phyloP scores from a whole-genome alignment of 2,888 invertebrate species.

The Stenolophus ochropezus region DNA sequence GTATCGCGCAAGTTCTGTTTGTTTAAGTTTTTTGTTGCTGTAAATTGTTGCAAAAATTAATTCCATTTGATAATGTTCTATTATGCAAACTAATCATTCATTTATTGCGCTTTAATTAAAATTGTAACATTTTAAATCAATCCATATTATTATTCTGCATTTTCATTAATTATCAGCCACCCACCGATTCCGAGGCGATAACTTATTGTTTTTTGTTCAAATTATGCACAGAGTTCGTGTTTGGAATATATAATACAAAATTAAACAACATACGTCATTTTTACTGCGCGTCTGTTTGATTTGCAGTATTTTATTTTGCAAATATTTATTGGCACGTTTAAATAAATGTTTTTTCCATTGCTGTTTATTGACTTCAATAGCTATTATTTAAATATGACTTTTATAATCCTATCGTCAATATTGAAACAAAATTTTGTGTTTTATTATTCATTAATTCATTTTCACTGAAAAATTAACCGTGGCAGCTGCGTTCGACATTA shows the following conservation, averaged over 20 bases:
- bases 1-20: conserved; percentile 4
- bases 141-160: neutral
- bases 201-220: conserved; percentile 7
- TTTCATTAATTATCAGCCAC: too few species aligned
- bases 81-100: conserved; percentile 37
- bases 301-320: neutral
- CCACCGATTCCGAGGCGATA: neutral
- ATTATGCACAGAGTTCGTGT: conserved; percentile 24
- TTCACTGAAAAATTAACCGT: neutral
- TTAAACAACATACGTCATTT: conserved; percentile 10
- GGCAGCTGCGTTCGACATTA: neutral
- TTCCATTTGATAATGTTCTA: conserved; percentile 14
- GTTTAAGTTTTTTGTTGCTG: conserved; percentile 18
- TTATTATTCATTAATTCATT: neutral
- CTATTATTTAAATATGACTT: neutral
- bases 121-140: conserved; percentile 14
- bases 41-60: conserved; percentile 33
- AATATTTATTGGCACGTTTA: conserved; percentile 26
- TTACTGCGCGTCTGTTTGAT: neutral
- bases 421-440: neutral
- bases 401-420: neutral
- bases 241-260: neutral
- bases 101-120: conserved; percentile 34
- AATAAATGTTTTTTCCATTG: neutral
- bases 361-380: neutral